phyloP scores from a whole-genome alignment of 2,888 invertebrate species.

The Epicampocera succincta region DNA sequence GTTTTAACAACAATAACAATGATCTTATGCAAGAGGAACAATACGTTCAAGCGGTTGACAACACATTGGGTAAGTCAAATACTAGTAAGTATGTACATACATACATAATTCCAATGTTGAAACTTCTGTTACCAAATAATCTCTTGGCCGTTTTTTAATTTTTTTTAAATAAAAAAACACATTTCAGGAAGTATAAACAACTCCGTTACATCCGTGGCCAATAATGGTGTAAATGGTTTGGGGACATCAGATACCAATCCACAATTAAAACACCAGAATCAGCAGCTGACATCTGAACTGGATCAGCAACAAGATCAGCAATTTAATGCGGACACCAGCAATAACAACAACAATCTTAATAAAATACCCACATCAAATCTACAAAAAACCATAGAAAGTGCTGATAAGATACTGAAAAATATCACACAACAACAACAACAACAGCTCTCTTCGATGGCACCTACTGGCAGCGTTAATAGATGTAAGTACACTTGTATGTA shows the following conservation, averaged over 20 bases:
- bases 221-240: conserved; percentile 42
- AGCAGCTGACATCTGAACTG: conserved; percentile 56
- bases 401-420: conserved; percentile 80
- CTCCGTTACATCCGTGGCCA: conserved; percentile 62
- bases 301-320: conserved; percentile 69
- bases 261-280: conserved; percentile 57
- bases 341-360: conserved; percentile 67
- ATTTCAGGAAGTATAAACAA: conserved; percentile 76
- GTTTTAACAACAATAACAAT: conserved; percentile 72
- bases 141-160: too few relatives aligned
- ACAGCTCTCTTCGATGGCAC: conserved; percentile 48
- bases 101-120: too few relatives aligned
- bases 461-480: conserved; percentile 58
- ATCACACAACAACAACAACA: conserved; percentile 71
- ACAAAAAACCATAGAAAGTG: conserved; percentile 79
- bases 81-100: too few relatives aligned
- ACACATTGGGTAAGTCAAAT: conserved; percentile 74
- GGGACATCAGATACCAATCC: conserved; percentile 58
- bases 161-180: background rate
- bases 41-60: conserved; percentile 76
- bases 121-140: too few relatives aligned
- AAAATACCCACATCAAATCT: conserved; percentile 79
- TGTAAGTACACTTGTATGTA: conserved; percentile 53
- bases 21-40: conserved; percentile 75
- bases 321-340: conserved; percentile 43